Percentiles rank a stretch among this genome's conserved stretches.
These are phyloP conservation scores for Micrasema longulum DNA, from an alignment of 1,140 invertebrate species.

Conservation along the genomic window DNA sequence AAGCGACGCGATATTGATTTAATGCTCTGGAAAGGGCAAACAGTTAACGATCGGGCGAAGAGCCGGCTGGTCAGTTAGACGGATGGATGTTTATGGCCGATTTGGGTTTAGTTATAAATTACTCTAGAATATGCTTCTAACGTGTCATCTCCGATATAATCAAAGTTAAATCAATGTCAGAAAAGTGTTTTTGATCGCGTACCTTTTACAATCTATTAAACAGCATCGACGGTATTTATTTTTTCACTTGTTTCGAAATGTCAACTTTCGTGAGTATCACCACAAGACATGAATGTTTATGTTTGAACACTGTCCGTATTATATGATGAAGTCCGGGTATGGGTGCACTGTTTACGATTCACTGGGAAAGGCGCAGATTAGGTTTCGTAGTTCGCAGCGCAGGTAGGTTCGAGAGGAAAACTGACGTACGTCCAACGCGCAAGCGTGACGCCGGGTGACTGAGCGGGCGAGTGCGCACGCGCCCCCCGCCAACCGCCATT, in stretches of 20 bases:
- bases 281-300: too few species aligned
- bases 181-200: constrained; percentile 1
- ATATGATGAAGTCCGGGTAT: too few species aligned
- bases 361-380: neutral
- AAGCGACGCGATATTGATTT: constrained; percentile 40
- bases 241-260: too few species aligned
- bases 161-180: constrained; percentile 18
- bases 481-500: constrained; percentile 41
- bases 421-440: constrained; percentile 29
- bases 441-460: constrained; percentile 35
- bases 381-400: neutral
- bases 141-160: constrained; percentile 5
- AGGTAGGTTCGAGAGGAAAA: neutral
- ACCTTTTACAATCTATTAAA: too few species aligned
- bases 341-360: neutral
- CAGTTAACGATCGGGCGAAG: constrained; percentile 11
- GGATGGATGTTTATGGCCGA: constrained; percentile 25
- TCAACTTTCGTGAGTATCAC: too few species aligned
- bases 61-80: neutral
- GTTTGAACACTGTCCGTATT: too few species aligned
- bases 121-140: neutral
- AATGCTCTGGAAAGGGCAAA: constrained; percentile 34
- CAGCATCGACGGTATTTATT: too few species aligned
- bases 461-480: constrained; percentile 40
- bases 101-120: constrained; percentile 34